A percentile compares a stretch with the other conserved stretches of the same genome.
These are phyloP conservation scores for Branchinecta lindahli DNA, from an alignment of 1,140 invertebrate species.

Conservation along the genomic window DNA sequence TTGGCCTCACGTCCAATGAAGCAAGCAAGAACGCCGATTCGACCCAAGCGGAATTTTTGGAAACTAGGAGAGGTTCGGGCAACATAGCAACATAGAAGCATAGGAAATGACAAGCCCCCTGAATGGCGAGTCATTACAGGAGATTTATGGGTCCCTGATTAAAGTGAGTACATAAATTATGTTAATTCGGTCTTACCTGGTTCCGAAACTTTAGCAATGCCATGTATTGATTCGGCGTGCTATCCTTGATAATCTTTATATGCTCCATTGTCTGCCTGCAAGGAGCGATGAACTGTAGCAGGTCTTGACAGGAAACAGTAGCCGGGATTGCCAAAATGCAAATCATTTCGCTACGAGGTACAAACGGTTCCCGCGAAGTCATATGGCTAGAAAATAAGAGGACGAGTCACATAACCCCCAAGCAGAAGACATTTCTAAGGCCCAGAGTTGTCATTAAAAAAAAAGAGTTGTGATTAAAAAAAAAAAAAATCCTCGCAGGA, in stretches of 20 bases:
- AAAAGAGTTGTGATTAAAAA: slow-evolving; percentile 14
- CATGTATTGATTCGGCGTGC: slow-evolving; percentile 89
- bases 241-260: slow-evolving; percentile 69
- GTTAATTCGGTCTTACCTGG: slow-evolving; percentile 34
- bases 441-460: slow-evolving; percentile 13
- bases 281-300: slow-evolving; percentile 85
- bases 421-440: not conserved
- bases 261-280: slow-evolving; percentile 76
- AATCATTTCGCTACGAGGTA: slow-evolving; percentile 60
- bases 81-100: no score
- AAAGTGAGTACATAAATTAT: no score
- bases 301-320: slow-evolving; percentile 78
- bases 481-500: no score
- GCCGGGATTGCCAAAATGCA: slow-evolving; percentile 85
- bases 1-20: no score
- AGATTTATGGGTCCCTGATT: no score
- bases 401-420: slow-evolving; percentile 21
- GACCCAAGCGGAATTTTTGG: no score
- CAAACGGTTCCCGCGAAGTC: slow-evolving; percentile 33
- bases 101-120: no score
- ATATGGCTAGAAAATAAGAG: slow-evolving; percentile 37
- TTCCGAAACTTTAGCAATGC: slow-evolving; percentile 67
- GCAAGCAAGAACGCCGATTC: no score
- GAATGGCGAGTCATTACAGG: no score
- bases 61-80: no score